These are phyloP conservation scores for Cacatua alba DNA, from an alignment of 2,113 vertebrate species.

Conservation along the genomic window DNA sequence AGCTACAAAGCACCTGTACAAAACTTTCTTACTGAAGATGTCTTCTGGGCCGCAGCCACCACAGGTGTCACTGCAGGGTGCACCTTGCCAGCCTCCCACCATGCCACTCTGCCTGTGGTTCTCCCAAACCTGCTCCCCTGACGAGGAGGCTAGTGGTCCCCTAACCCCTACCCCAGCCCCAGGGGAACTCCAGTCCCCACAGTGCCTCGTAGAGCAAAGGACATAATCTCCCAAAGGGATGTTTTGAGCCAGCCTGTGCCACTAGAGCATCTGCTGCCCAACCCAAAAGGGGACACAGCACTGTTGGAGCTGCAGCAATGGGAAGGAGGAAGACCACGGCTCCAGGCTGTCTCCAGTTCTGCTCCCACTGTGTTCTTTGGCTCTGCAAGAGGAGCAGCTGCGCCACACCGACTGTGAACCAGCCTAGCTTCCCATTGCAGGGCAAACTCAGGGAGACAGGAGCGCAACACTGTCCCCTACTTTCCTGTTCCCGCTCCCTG, in stretches of 20 bases:
- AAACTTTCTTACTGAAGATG: background rate
- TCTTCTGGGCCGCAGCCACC: background rate
- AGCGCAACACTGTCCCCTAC: background rate
- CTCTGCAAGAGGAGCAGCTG: background rate
- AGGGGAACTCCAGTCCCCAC: background rate
- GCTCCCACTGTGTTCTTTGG: fast-evolving
- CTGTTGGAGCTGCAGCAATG: background rate
- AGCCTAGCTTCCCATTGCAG: fast-evolving
- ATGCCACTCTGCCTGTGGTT: background rate
- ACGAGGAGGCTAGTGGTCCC: background rate
- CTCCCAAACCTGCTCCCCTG: background rate
- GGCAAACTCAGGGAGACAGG: background rate
- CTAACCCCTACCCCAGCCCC: background rate
- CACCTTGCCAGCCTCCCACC: background rate
- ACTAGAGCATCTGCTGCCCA: background rate
- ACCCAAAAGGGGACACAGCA: fast-evolving
- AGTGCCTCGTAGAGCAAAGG: background rate
- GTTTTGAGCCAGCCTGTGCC: background rate
- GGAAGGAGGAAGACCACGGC: background rate
- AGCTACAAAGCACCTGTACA: background rate
- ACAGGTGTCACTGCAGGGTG: background rate
- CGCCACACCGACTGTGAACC: background rate
- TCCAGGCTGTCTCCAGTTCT: background rate
- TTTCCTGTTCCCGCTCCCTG: background rate
- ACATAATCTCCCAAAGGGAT: background rate